These are phyloP conservation scores for Cirrhinus molitorella DNA, from an alignment of 2,797 vertebrate genomes.

Conservation along the genomic window DNA sequence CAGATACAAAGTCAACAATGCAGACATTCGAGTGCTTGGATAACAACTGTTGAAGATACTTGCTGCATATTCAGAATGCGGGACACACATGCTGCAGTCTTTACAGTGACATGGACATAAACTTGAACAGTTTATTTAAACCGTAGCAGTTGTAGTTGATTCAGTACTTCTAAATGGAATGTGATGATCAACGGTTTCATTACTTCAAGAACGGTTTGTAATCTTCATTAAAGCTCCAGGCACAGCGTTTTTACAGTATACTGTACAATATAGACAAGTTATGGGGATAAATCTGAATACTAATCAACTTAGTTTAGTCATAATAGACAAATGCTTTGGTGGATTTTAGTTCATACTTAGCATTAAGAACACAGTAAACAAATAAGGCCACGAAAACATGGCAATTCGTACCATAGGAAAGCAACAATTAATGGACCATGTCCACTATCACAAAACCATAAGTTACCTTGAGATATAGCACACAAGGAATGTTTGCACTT, in stretches of 20 bases:
- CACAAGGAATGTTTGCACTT: constrained; percentile 22
- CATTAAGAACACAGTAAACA: constrained; percentile 21
- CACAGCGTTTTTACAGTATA: constrained; percentile 10
- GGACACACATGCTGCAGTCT: neutral
- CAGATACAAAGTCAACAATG: neutral
- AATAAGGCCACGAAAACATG: constrained; percentile 36
- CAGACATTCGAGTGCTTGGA: neutral
- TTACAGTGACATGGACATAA: constrained; percentile 6
- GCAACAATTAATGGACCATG: neutral
- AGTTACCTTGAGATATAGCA: constrained; percentile 5
- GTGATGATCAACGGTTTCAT: neutral
- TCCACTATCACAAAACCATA: constrained; percentile 19
- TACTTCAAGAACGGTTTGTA: neutral
- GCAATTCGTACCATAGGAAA: constrained; percentile 17
- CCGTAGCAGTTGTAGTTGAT: neutral
- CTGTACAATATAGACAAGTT: constrained; percentile 6
- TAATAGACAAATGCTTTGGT: constrained; percentile 24
- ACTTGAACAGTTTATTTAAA: neutral
- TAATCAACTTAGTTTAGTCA: constrained; percentile 3
- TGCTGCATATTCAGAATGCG: constrained; percentile 1
- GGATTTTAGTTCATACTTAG: neutral
- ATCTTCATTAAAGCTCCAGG: neutral
- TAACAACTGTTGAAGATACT: neutral
- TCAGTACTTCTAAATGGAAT: neutral
- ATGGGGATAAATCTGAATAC: neutral